phyloP scores from a whole-genome alignment of 2,113 vertebrate species.

The Ailuropoda melanoleuca region DNA sequence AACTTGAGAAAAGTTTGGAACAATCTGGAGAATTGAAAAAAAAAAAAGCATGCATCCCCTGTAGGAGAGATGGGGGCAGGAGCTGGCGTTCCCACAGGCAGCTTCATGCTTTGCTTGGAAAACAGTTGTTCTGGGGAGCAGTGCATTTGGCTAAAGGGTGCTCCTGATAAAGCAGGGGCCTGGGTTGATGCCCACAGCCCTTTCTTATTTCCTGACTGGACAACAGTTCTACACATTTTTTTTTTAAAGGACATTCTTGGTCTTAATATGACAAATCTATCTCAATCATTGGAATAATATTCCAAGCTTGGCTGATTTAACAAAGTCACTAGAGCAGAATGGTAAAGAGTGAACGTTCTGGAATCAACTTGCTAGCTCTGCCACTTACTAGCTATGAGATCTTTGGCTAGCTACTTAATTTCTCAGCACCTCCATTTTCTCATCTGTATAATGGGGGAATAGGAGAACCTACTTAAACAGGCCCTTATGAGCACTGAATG shows the following conservation, averaged over 20 bases:
- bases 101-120: not conserved
- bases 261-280: not conserved
- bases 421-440: not conserved
- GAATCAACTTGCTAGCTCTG: not conserved
- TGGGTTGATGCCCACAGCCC: not conserved
- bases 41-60: not conserved
- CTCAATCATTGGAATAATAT: not conserved
- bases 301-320: not conserved
- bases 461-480: not conserved
- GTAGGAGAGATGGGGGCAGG: rapidly evolving
- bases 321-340: not conserved
- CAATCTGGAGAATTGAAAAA: not conserved
- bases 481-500: not conserved
- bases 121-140: not conserved
- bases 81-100: not conserved
- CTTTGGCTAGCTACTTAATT: not conserved
- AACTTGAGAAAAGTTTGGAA: not conserved
- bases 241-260: not conserved
- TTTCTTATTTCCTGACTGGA: not conserved
- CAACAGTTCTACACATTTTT: not conserved
- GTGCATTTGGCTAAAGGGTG: not conserved
- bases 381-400: not conserved
- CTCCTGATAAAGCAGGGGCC: not conserved
- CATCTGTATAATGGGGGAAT: not conserved
- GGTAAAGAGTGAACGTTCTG: not conserved